Evolutionary conservation across 1,140 invertebrate genomes (phyloP).

Genomic region (Bombus turneri): DNA sequence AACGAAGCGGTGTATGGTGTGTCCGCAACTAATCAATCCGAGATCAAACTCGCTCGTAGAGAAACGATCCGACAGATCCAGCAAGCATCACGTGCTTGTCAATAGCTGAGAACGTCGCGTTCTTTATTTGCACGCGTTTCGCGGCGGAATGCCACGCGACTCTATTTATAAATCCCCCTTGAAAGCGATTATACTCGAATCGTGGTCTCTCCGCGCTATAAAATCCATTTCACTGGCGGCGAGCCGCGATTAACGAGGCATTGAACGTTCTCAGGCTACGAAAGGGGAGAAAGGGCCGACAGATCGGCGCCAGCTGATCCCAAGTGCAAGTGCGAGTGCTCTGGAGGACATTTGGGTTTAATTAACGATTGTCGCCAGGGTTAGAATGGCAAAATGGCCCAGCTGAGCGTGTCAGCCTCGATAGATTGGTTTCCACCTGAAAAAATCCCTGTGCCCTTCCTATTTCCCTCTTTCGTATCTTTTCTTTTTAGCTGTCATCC

Average conservation of each 20-base stretch:
- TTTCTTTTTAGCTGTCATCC: no score
- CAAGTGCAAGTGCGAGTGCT: slow-evolving; percentile 59
- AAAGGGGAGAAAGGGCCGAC: neutral
- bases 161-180: slow-evolving; percentile 8
- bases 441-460: neutral
- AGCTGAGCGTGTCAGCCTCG: slow-evolving; percentile 23
- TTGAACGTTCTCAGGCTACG: slow-evolving; percentile 33
- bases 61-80: neutral
- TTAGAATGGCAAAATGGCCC: slow-evolving; percentile 41
- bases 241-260: slow-evolving; percentile 54
- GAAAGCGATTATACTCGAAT: slow-evolving; percentile 45
- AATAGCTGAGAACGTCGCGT: neutral
- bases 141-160: slow-evolving; percentile 4
- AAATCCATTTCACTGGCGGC: slow-evolving; percentile 49
- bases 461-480: neutral
- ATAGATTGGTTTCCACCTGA: slow-evolving; percentile 10
- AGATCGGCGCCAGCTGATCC: slow-evolving; percentile 19
- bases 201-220: slow-evolving; percentile 13
- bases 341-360: slow-evolving; percentile 54
- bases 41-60: neutral
- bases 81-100: neutral
- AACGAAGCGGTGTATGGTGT: neutral
- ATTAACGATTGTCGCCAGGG: slow-evolving; percentile 64
- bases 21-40: slow-evolving; percentile 20
- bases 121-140: slow-evolving; percentile 19